Conservation (phyloP, 1,140 invertebrate species). For the Battus philenor region DNA sequence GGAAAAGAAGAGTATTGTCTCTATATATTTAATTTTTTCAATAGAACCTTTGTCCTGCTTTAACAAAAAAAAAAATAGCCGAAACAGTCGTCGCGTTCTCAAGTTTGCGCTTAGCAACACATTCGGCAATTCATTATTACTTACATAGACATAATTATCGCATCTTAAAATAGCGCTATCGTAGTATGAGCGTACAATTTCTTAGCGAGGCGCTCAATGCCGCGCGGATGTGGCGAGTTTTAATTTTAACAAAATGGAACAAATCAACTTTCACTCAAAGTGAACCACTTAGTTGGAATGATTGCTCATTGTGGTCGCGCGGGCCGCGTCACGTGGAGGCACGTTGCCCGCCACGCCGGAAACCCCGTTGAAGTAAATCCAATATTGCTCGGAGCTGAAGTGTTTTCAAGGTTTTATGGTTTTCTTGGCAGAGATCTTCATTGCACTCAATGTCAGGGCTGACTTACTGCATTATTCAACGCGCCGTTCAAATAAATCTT, state of each 20-base stretch:
- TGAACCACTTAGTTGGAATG: slow-evolving; percentile 11
- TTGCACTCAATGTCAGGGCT: slow-evolving; percentile 12
- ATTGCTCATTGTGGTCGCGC: slow-evolving; percentile 12
- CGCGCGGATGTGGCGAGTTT: neutral
- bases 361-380: slow-evolving; percentile 15
- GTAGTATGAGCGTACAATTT: too few species aligned
- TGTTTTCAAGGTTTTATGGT: slow-evolving; percentile 14
- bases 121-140: too few species aligned
- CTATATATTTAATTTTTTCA: too few species aligned
- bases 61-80: too few species aligned
- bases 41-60: too few species aligned
- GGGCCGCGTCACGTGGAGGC: slow-evolving; percentile 9
- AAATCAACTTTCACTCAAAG: slow-evolving; percentile 10
- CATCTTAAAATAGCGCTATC: too few species aligned
- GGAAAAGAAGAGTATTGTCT: too few species aligned
- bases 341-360: slow-evolving; percentile 14
- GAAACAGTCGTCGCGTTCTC: too few species aligned
- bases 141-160: too few species aligned
- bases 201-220: too few species aligned
- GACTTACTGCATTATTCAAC: neutral
- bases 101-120: too few species aligned
- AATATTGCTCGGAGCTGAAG: slow-evolving; percentile 12
- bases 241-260: slow-evolving; percentile 2
- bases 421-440: slow-evolving; percentile 15
- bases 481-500: neutral